Conservation (phyloP, 1,140 invertebrate genomes). For the Radopholus similis region DNA sequence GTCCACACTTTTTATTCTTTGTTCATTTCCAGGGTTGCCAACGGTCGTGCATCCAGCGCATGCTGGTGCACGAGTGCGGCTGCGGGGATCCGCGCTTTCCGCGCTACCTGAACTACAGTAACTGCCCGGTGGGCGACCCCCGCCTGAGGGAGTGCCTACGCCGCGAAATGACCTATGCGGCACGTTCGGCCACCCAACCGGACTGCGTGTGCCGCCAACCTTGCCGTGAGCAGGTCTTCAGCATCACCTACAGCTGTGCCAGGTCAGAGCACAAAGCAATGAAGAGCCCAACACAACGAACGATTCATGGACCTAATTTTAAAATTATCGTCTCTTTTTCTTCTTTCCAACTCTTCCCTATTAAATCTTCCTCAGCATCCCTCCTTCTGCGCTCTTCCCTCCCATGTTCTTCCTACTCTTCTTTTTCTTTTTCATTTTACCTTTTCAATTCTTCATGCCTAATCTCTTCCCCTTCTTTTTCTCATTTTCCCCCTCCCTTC, state of each 20-base stretch:
- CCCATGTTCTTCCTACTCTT: too few relatives aligned
- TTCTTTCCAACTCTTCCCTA: too few relatives aligned
- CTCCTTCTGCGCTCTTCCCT: too few relatives aligned
- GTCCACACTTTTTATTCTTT: too few relatives aligned
- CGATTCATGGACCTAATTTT: too few relatives aligned
- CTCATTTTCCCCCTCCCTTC: constrained; percentile 25
- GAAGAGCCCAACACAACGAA: too few relatives aligned
- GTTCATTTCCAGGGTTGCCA: constrained; percentile 45
- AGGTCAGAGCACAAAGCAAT: too few relatives aligned
- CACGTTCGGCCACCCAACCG: constrained; percentile 18
- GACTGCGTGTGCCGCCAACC: constrained; percentile 50
- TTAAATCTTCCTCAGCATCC: too few relatives aligned
- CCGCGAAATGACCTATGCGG: constrained; percentile 43
- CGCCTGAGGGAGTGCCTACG: constrained; percentile 49
- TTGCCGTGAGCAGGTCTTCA: constrained; percentile 57
- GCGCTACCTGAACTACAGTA: constrained; percentile 43
- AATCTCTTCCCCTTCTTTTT: background rate
- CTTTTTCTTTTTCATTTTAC: too few relatives aligned
- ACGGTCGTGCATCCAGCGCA: constrained; percentile 53
- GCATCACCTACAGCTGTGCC: constrained; percentile 53
- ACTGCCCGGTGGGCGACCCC: constrained; percentile 57
- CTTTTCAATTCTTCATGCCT: too few relatives aligned
- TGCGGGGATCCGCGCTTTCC: constrained; percentile 58
- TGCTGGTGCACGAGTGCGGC: constrained; percentile 50
- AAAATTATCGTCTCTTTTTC: too few relatives aligned